phyloP scores from a whole-genome alignment of 53 echinoderm and acorn worm genomes.

The Zoroaster sp. region DNA sequence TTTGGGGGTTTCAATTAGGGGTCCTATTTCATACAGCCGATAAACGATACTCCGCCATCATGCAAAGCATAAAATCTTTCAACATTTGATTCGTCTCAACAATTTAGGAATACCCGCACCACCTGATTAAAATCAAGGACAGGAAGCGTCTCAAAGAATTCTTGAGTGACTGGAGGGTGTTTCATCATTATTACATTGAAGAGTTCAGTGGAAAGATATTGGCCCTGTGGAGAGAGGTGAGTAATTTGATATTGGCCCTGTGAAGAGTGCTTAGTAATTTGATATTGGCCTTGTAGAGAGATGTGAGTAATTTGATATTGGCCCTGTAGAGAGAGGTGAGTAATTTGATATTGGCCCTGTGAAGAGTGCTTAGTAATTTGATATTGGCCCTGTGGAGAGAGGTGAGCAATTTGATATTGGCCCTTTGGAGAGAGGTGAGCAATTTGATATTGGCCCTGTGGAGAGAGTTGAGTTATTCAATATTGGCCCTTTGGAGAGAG shows the following conservation, averaged over 20 bases:
- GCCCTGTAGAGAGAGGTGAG: background rate
- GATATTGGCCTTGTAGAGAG: no score
- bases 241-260: background rate
- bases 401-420: no score
- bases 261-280: background rate
- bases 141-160: slow-evolving; percentile 57
- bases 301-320: background rate
- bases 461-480: slow-evolving; percentile 64
- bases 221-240: slow-evolving; percentile 81
- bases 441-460: slow-evolving; percentile 68
- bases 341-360: no score
- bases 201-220: slow-evolving; percentile 74
- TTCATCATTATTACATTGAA: slow-evolving; percentile 63
- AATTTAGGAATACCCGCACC: slow-evolving; percentile 77
- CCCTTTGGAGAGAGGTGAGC: no score
- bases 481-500: background rate
- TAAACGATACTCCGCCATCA: background rate
- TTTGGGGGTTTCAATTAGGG: background rate
- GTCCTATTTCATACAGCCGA: background rate
- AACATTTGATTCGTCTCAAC: background rate
- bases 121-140: slow-evolving; percentile 73
- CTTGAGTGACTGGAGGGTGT: slow-evolving; percentile 73
- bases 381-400: no score
- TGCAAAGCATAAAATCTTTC: no score
- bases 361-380: no score